A percentile compares a stretch with the other conserved stretches of the same genome.
These are phyloP conservation scores for Chaetodon trifascialis DNA, from an alignment of 2,113 vertebrate species.

Conservation along the genomic window DNA sequence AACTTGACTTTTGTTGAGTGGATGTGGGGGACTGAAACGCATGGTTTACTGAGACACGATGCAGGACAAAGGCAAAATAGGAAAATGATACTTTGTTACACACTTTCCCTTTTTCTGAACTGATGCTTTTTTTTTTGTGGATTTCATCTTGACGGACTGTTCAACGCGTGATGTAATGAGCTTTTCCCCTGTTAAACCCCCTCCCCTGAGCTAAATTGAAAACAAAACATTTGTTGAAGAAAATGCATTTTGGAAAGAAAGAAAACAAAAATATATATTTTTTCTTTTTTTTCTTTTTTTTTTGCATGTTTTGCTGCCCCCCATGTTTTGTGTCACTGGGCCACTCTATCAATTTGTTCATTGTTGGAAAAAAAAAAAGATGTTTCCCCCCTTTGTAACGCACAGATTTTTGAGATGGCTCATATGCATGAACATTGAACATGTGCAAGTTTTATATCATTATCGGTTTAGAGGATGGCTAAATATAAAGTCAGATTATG, in stretches of 20 bases:
- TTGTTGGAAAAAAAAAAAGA: slow-evolving; percentile 36
- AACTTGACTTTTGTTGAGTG: slow-evolving; percentile 55
- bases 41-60: slow-evolving; percentile 63
- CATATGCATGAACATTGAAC: slow-evolving; percentile 72
- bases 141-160: slow-evolving; percentile 64
- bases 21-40: slow-evolving; percentile 60
- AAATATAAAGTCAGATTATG: slow-evolving; percentile 47
- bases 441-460: slow-evolving; percentile 64
- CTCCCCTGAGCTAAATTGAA: slow-evolving; percentile 44
- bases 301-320: slow-evolving; percentile 76
- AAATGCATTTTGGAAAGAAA: slow-evolving; percentile 61
- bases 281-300: no score
- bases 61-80: slow-evolving; percentile 59
- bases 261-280: slow-evolving; percentile 11
- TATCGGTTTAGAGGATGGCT: slow-evolving; percentile 39
- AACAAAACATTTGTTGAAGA: slow-evolving; percentile 51
- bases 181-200: slow-evolving; percentile 16
- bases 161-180: slow-evolving; percentile 64
- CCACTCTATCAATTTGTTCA: slow-evolving; percentile 57
- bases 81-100: slow-evolving; percentile 67
- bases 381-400: slow-evolving; percentile 24
- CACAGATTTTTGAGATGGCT: slow-evolving; percentile 62
- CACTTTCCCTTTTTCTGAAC: slow-evolving; percentile 56
- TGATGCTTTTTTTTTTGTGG: slow-evolving; percentile 54
- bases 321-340: slow-evolving; percentile 63